Base-by-base conservation (phyloP, 2,113 vertebrate genomes). In the Pagrus major region DNA sequence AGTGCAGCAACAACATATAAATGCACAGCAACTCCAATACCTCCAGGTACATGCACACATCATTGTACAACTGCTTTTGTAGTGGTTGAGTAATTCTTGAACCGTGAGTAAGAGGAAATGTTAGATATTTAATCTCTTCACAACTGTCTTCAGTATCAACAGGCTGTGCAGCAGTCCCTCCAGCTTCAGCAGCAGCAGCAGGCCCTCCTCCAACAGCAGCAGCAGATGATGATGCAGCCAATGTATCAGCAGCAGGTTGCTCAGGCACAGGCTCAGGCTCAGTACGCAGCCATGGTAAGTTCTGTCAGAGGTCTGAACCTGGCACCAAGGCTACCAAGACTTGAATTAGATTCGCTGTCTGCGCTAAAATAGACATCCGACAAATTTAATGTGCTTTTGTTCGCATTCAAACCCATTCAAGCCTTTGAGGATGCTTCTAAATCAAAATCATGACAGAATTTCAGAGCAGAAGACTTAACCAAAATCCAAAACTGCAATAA, bases 221-320 rank as follows among this genome's bases (percentile, higher is more conserved):
- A 98, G 84, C 96, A 97, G 87, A 94, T 97, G 94, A 94, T 97
- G 93, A 94, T 96, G 93, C 96, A 96, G 39, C 95, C 97, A 0
- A 21, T 95, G 52, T 98, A 96, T 92, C 97, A 97, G 78, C 96
- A 96, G 64, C 97, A 96, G 23, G 87, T 91, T 0, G 89, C 85
- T 5, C 92, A 92, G 59, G 91, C 90, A 9, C 90, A 85, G 60
- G 89, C 86, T 25, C 91, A 93, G 20, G 87, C 85, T 23, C 90
- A 93, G 71, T 97, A 96, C 61, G 94, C 97, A 39, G 78, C 95
- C 80, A 93, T 97, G 97, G 97, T 99, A 94, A 94, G 96, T 88
- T 35, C 68, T 58, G 21, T 31, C 39, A 46, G 3, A 51, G 16
- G 6, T 63, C 1, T 55, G 21, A 46, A 12, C 27, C n/a, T 37